Conservation (phyloP, 2,797 vertebrate genomes). For the Yasuhikotakia modesta region DNA sequence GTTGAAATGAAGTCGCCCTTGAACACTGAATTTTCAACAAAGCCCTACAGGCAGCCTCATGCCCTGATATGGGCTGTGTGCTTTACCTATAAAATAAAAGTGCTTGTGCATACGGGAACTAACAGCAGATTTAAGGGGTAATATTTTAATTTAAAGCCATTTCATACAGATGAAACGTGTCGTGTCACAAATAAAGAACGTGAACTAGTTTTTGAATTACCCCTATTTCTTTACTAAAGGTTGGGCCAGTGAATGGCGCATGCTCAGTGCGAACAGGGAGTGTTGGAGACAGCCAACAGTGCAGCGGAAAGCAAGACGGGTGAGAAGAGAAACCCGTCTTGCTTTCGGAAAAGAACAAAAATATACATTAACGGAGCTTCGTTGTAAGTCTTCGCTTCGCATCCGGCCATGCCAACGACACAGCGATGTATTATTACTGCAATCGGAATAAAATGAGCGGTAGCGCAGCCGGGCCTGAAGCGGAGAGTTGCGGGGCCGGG, state of each 20-base stretch:
- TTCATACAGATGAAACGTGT: neutral
- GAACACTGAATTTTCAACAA: neutral
- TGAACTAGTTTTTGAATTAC: constrained; percentile 38
- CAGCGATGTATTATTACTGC: constrained; percentile 63
- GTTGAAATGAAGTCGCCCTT: constrained; percentile 14
- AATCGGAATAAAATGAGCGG: constrained; percentile 64
- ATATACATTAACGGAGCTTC: constrained; percentile 26
- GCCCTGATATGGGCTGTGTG: neutral
- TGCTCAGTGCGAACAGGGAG: constrained; percentile 58
- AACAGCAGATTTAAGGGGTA: neutral
- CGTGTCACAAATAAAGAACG: neutral
- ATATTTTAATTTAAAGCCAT: neutral
- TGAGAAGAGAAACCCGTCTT: constrained; percentile 45
- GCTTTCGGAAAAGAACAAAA: constrained; percentile 24
- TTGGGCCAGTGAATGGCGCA: constrained; percentile 56
- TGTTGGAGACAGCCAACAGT: constrained; percentile 55
- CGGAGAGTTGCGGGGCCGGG: constrained; percentile 53
- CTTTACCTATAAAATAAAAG: neutral
- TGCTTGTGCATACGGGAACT: neutral
- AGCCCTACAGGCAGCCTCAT: neutral
- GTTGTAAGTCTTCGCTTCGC: constrained; percentile 25
- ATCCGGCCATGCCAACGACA: constrained; percentile 56
- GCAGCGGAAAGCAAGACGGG: constrained; percentile 56
- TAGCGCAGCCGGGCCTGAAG: constrained; percentile 54
- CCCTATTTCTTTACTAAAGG: constrained; percentile 48